Conservation (phyloP, 92 coral and sea anemone genomes). For the Zoanthus sansibaricus region DNA sequence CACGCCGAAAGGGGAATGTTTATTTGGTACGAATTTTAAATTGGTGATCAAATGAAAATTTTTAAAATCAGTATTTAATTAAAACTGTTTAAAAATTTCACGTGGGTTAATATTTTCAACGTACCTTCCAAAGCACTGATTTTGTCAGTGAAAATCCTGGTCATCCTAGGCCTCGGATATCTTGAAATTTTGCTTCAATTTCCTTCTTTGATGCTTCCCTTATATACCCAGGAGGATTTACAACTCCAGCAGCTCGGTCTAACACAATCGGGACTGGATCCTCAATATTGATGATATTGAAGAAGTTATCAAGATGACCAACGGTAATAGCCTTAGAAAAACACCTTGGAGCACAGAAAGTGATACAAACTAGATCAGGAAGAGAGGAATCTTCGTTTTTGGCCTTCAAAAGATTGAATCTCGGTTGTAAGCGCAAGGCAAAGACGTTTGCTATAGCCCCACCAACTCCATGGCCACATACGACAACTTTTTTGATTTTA, state of each 20-base stretch:
- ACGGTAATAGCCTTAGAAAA: slow-evolving; percentile 12
- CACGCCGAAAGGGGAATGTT: not conserved
- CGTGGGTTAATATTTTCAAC: not conserved
- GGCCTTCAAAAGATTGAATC: not conserved
- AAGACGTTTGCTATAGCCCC: too few relatives aligned
- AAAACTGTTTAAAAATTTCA: not conserved
- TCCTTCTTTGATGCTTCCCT: not conserved
- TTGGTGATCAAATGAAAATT: too few relatives aligned
- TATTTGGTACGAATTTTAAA: not conserved
- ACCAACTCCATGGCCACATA: not conserved
- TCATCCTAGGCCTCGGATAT: not conserved
- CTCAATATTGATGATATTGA: slow-evolving; percentile 5
- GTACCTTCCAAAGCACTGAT: not conserved
- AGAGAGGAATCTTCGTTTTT: not conserved
- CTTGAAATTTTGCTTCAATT: not conserved
- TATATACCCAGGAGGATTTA: not conserved
- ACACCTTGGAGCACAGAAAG: slow-evolving; percentile 36
- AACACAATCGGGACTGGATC: slow-evolving; percentile 21
- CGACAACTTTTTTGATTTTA: not conserved
- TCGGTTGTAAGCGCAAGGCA: not conserved
- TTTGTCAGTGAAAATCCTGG: not conserved
- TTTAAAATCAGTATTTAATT: too few relatives aligned
- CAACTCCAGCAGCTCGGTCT: not conserved
- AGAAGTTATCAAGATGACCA: slow-evolving; percentile 17
- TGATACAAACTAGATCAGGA: slow-evolving; percentile 10